Evolutionary conservation across 92 coral and sea anemone genomes (phyloP).

Genomic region (Nematostella vectensis): DNA sequence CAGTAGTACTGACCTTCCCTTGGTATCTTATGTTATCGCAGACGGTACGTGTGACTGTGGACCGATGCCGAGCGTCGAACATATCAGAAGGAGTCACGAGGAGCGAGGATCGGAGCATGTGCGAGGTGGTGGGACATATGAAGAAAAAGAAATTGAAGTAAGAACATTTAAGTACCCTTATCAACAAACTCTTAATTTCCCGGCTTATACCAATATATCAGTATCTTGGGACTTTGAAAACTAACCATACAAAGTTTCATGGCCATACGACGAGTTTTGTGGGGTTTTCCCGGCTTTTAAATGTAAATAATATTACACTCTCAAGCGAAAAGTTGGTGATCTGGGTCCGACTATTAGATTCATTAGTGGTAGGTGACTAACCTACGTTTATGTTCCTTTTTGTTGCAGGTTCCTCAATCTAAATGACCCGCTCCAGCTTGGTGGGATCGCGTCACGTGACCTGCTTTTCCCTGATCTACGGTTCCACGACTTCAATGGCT

Average conservation of each 20-base stretch:
- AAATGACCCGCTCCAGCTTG: slow-evolving; percentile 78
- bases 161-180: slow-evolving; percentile 1
- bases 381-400: neutral
- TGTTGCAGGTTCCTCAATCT: slow-evolving; percentile 55
- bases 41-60: slow-evolving; percentile 70
- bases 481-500: slow-evolving; percentile 56
- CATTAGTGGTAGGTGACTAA: too few relatives aligned
- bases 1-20: too few relatives aligned
- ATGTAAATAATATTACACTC: too few relatives aligned
- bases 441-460: slow-evolving; percentile 58
- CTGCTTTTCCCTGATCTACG: slow-evolving; percentile 53
- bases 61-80: slow-evolving; percentile 59
- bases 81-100: slow-evolving; percentile 20
- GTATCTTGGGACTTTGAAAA: too few relatives aligned
- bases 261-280: too few relatives aligned
- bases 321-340: too few relatives aligned
- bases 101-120: slow-evolving; percentile 52
- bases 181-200: too few relatives aligned
- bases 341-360: too few relatives aligned
- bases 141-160: slow-evolving; percentile 40
- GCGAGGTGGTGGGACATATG: slow-evolving; percentile 56
- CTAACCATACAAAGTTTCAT: too few relatives aligned
- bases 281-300: too few relatives aligned
- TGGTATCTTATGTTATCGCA: too few relatives aligned
- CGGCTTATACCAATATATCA: too few relatives aligned